Conservation (phyloP, 2,113 vertebrate genomes). For the Nothoprocta pentlandii region DNA sequence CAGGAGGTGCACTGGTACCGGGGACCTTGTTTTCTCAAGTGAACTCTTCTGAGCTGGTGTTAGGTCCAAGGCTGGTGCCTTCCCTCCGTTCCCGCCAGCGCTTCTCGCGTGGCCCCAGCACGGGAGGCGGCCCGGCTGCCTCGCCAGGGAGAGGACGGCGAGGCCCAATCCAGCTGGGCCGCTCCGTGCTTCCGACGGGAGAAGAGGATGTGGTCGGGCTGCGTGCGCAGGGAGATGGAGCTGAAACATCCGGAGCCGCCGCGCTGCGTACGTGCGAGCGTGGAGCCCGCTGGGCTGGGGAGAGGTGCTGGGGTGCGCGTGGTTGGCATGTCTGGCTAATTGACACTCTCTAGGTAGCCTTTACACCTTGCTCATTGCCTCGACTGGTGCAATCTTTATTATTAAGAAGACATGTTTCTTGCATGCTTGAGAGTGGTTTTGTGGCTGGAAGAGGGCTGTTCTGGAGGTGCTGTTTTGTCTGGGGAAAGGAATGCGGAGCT, state of each 20-base stretch:
- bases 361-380: conserved; percentile 8
- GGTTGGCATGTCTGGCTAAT: conserved; percentile 33
- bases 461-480: neutral
- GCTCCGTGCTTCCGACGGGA: neutral
- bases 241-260: neutral
- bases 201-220: neutral
- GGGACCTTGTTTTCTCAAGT: neutral
- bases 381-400: neutral
- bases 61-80: neutral
- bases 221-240: neutral
- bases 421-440: neutral
- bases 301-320: conserved; percentile 37
- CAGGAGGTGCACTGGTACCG: neutral
- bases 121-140: neutral
- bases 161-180: neutral
- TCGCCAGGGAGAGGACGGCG: neutral
- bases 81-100: neutral
- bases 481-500: neutral
- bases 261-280: neutral
- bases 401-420: neutral
- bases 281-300: neutral
- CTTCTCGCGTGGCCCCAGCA: neutral
- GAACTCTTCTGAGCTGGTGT: neutral
- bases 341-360: neutral
- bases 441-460: neutral